Evolutionary conservation across 2,888 invertebrate species (phyloP), one percentile per base, ranked within the genome.

Genomic region (Spatulosminthurus flaviceps): DNA sequence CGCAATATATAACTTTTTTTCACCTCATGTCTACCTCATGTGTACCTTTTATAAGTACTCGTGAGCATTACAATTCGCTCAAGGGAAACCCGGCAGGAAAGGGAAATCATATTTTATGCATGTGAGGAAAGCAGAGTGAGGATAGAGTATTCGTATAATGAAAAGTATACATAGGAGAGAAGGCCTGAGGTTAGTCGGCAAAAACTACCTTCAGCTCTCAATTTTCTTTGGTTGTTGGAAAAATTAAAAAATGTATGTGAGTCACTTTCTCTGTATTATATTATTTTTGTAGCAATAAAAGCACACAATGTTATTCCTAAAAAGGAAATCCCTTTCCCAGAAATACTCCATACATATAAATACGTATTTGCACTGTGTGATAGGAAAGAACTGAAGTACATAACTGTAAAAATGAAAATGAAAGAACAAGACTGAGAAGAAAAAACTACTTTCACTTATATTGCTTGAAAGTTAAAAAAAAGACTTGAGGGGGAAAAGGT

Each of bases 1-100:
- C 16, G 51, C 51, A 51, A 51, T 19, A 51, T 11, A 51, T 51
- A 51, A 51, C 51, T 51, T 51, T 51, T 51, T 51, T 51, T 34
- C 34, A 34, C 51, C n/a, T 51, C 16, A 51, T n/a, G n/a, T 51
- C 7, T 51, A n/a, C n/a, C n/a, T 2, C 16, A n/a, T n/a, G 19
- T n/a, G 51, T 16, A n/a, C 19, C 51, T 11, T 51, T 51, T 51
- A 16, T 51, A 51, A 51, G 51, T n/a, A 51, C 9, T 19, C 16
- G 16, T 51, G 5, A 51, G 16, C 16, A 51, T 51, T 51, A 51
- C 2, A 34, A 2, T n/a, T 2, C 16, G 51, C n/a, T 51, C 1
- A 19, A 51, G 4, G 51, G 16, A 51, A 51, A 51, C 5, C 51
- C 51, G 2, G n/a, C 2, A 51, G 51, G 51, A 51, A 51, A 51